Base-by-base conservation (phyloP, 1,140 invertebrate species). In the Zaprionus tsacasi region DNA sequence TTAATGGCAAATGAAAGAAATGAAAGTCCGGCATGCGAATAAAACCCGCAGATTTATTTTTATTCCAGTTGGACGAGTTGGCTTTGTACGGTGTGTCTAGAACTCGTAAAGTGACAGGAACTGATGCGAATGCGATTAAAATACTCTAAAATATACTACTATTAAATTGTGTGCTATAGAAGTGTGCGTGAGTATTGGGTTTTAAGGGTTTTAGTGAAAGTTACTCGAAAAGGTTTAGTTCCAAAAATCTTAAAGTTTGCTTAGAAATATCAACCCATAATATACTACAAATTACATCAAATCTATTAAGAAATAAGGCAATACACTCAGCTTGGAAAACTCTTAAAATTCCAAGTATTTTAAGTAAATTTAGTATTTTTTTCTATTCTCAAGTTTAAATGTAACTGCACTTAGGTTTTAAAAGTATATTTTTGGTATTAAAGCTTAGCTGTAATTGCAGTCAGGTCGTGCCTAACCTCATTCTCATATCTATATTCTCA, bases 1-100 rank as follows among this genome's bases (percentile, higher is more conserved):
- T 70, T 70, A 63, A 70, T 35, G 40, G 27, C 38, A 70, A 38
- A 38, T 57, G 27, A 38, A 38, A 50, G 27, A 56, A 56, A 25
- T 54, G 50, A 25, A 54, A 13, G 17, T 25, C 17, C 17, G 21
- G 50, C 11, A 30, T 33, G 54, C 54, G 30, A 54, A 33, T 27
- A 30, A 55, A 55, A 55, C 12, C 27, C 11, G 25, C 12, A n/a
- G 13, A 55, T 50, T 25, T 45, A 45, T 45, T 45, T 15, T 15
- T 45, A 45, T 45, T 45, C n/a, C 7, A 45, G 40, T n/a, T 45
- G 21, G 21, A 45, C 40, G 40, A 15, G n/a, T 45, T 45, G n/a
- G 2, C 40, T n/a, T 15, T 8, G 40, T 3, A 21, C 21, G n/a
- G n/a, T 45, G 40, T 15, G n/a, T 15, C 40, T 15, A 2, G 40